Conservation (phyloP, 2,888 invertebrate genomes). For the Drosophila monieri region DNA sequence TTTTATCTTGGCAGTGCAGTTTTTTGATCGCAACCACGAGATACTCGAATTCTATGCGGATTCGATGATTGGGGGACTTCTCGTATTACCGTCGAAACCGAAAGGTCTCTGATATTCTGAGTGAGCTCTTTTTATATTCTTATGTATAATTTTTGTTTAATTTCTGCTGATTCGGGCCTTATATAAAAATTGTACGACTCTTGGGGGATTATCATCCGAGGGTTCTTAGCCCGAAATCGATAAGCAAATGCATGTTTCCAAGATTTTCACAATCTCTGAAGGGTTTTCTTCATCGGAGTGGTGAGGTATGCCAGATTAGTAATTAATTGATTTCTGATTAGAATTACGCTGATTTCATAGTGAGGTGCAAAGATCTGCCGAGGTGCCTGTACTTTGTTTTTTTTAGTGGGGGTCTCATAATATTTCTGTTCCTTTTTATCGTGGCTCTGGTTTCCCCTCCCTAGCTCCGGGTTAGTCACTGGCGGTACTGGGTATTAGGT, state of each 20-base stretch:
- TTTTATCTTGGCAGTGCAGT: slow-evolving; percentile 73
- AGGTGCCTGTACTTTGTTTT: background rate
- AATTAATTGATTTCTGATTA: background rate
- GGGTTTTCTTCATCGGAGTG: background rate
- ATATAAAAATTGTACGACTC: no score
- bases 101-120: slow-evolving; percentile 32
- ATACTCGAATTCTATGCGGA: slow-evolving; percentile 52
- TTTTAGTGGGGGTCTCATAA: slow-evolving; percentile 1
- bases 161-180: slow-evolving; percentile 50
- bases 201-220: background rate
- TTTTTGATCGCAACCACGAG: slow-evolving; percentile 37
- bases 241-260: slow-evolving; percentile 3
- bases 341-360: background rate
- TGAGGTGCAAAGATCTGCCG: slow-evolving; percentile 19
- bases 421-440: slow-evolving; percentile 3
- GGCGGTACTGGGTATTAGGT: slow-evolving; percentile 8
- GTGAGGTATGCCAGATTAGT: background rate
- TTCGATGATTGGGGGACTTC: slow-evolving; percentile 17
- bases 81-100: slow-evolving; percentile 58
- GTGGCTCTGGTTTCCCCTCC: slow-evolving; percentile 16
- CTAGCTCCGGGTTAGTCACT: slow-evolving; percentile 34
- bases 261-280: no score
- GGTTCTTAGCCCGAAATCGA: background rate
- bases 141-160: background rate
- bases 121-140: slow-evolving; percentile 27